Percentiles rank a stretch among this genome's conserved stretches.
These are phyloP conservation scores for Nyctibius grandis DNA, from an alignment of 2,797 vertebrate species.

Conservation along the genomic window DNA sequence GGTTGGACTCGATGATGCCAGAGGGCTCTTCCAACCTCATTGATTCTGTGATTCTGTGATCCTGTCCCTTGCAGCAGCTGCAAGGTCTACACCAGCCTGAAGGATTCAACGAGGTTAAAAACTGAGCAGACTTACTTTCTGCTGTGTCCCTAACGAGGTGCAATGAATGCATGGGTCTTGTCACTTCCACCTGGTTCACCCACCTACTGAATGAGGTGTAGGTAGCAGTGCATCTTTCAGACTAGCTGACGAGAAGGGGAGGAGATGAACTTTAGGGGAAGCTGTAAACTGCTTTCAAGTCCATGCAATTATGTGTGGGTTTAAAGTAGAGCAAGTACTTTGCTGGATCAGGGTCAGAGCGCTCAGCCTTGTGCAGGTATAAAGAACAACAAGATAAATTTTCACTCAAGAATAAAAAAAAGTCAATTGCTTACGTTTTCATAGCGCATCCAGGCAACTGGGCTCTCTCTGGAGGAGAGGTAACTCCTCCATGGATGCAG, in stretches of 20 bases:
- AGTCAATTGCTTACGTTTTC: not conserved
- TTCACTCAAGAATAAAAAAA: not conserved
- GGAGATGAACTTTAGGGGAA: not conserved
- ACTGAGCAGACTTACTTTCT: too few species aligned
- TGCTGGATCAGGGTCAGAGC: not conserved
- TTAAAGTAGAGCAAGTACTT: not conserved
- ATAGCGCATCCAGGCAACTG: not conserved
- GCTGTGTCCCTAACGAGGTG: not conserved
- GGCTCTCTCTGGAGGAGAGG: not conserved
- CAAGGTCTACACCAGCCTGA: not conserved
- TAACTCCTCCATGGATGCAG: not conserved
- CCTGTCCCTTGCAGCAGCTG: not conserved
- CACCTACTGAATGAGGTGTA: not conserved
- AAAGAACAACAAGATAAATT: not conserved
- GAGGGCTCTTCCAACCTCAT: too few species aligned
- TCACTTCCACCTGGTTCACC: not conserved
- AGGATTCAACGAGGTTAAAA: not conserved
- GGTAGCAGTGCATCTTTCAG: not conserved
- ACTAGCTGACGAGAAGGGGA: not conserved
- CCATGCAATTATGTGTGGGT: not conserved
- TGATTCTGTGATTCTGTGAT: too few species aligned
- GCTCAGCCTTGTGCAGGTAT: not conserved
- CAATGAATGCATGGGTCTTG: not conserved
- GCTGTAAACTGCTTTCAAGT: not conserved
- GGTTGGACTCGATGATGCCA: too few species aligned